Percentiles rank a stretch among this genome's conserved stretches.
phyloP scores from a whole-genome alignment of 1,140 invertebrate species.

The Euglossa dilemma region DNA sequence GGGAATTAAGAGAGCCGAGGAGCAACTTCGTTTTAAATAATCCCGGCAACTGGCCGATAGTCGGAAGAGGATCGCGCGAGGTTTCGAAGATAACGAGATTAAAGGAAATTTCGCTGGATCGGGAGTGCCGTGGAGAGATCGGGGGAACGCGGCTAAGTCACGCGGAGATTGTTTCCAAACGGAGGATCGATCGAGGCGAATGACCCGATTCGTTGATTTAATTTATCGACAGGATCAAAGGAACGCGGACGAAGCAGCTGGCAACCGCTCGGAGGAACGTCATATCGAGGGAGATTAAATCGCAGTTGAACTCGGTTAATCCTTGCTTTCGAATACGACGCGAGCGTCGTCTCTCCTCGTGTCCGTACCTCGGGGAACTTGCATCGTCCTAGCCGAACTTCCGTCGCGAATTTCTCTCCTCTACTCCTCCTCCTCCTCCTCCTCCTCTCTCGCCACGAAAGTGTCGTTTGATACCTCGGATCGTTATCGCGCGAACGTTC shows the following conservation, averaged over 20 bases:
- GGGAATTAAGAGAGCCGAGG: neutral
- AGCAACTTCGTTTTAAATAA: no score
- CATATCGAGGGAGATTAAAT: slow-evolving; percentile 22
- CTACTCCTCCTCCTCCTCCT: no score
- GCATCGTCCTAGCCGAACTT: neutral
- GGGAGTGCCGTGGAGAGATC: neutral
- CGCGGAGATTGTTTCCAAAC: slow-evolving; percentile 4
- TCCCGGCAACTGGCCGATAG: no score
- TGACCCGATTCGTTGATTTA: slow-evolving; percentile 29
- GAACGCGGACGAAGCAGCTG: neutral
- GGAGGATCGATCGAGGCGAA: neutral
- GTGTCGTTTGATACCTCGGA: no score
- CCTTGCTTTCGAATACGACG: slow-evolving; percentile 11
- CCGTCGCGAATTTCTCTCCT: neutral
- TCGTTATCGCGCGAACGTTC: neutral
- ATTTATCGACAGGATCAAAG: slow-evolving; percentile 41
- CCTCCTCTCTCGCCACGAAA: no score
- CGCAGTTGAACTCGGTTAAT: slow-evolving; percentile 35
- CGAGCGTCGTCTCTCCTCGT: neutral
- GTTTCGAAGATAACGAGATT: no score
- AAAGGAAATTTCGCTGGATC: no score
- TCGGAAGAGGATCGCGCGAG: no score
- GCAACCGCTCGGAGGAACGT: neutral
- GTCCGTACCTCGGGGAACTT: neutral
- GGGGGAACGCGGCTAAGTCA: no score